These are phyloP conservation scores for Aphaenogaster floridana DNA, from an alignment of 1,140 invertebrate genomes.

Conservation along the genomic window DNA sequence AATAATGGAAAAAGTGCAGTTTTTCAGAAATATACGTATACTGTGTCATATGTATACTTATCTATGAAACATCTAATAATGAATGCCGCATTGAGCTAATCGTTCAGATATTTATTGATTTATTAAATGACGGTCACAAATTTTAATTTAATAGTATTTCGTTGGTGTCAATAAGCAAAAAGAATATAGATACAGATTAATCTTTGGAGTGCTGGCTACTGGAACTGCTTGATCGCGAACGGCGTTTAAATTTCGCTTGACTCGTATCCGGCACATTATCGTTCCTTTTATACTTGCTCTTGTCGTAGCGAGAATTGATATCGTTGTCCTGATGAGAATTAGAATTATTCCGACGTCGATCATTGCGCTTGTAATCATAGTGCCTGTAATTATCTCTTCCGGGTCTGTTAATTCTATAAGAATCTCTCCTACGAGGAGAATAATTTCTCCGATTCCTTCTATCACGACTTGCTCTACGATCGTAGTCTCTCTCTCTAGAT, in stretches of 20 bases:
- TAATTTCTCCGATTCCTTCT: constrained; percentile 78
- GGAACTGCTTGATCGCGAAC: constrained; percentile 80
- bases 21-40: neutral
- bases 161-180: constrained; percentile 11
- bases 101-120: constrained; percentile 8
- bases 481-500: constrained; percentile 76
- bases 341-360: constrained; percentile 72
- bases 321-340: constrained; percentile 75
- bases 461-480: constrained; percentile 78
- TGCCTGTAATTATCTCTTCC: constrained; percentile 76
- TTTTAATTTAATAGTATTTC: constrained; percentile 21
- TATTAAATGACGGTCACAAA: neutral
- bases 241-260: constrained; percentile 82
- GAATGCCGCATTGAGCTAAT: neutral
- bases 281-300: constrained; percentile 70
- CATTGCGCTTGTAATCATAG: constrained; percentile 72
- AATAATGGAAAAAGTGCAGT: neutral
- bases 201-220: constrained; percentile 82
- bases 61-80: neutral
- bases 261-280: constrained; percentile 57
- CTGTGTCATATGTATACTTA: neutral
- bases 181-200: constrained; percentile 55
- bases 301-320: constrained; percentile 56
- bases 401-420: constrained; percentile 71
- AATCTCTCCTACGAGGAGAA: constrained; percentile 78